Base-by-base conservation (phyloP, 2,797 vertebrate species). In the Ambastaia sidthimunki region DNA sequence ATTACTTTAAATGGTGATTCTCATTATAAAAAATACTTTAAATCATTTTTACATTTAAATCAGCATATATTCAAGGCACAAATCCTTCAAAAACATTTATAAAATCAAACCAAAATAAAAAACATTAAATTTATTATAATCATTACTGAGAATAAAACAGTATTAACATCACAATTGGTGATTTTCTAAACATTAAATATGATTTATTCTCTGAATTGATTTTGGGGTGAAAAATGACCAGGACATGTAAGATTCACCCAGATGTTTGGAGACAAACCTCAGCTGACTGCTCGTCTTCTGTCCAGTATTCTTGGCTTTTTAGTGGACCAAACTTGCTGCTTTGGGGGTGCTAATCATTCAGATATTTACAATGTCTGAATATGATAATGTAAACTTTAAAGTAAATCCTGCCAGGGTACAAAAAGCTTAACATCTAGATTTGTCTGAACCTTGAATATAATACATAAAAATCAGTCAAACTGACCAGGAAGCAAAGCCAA, bases 361-460 rank as follows among this genome's bases (percentile, higher is more conserved):
- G 89, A 87, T 89, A 88, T 90, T 88, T 88, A 83, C 91, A 87
- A 91, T 89, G 90, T 88, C 89, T 81, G 85, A 87, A 90, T 87
- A 87, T 85, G 86, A 86, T 82, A 78, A 86, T 89, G 88, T 90
- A 90, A 90, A 90, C 85, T 81, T 87, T 88, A 88, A 88, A 86
- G 85, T 83, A 90, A 84, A 88, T 88, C 79, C 79, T 62, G 85
- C 71, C 76, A 72, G 83, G 83, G 86, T 87, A 88, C 82, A 76
- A 10, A 55, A 69, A 76, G 48, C 66, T 12, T 76, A 59, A 13
- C 47, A 55, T 72, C 68, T 84, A 88, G 90, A 86, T 41, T 65
- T 87, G 6, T 31, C 25, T 44, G 83, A 52, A 37, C 48, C 47
- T 55, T 62, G 84, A 89, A 78, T 68, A 68, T 9, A 80, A 78